Conservation (phyloP, 2,797 vertebrate genomes). For the Fistularia commersonii region DNA sequence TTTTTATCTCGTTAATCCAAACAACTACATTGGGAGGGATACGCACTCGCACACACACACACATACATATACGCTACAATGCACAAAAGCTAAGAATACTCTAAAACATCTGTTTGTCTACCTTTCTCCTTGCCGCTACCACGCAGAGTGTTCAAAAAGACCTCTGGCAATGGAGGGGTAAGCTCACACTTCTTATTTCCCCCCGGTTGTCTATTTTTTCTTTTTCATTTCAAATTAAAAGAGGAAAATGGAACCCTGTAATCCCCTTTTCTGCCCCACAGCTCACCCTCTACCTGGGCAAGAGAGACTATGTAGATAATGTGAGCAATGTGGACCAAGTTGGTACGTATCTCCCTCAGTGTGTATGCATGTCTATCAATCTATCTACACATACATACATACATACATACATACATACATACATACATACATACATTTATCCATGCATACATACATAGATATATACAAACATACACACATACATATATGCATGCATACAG, state of each 20-base stretch:
- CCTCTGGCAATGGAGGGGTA: slow-evolving; percentile 83
- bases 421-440: too few relatives aligned
- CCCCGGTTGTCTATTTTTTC: too few relatives aligned
- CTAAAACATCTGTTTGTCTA: slow-evolving; percentile 8
- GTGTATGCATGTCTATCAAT: too few relatives aligned
- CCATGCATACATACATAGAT: too few relatives aligned
- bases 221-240: neutral
- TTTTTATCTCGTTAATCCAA: slow-evolving; percentile 18
- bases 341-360: slow-evolving; percentile 68
- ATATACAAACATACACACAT: too few relatives aligned
- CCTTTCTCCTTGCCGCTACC: slow-evolving; percentile 6
- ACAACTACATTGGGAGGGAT: neutral
- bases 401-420: too few relatives aligned
- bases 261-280: slow-evolving; percentile 37
- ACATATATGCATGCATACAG: too few relatives aligned
- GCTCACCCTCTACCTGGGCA: slow-evolving; percentile 87
- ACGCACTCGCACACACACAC: neutral
- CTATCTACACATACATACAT: too few relatives aligned
- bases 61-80: too few relatives aligned
- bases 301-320: slow-evolving; percentile 88
- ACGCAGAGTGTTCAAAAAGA: slow-evolving; percentile 90
- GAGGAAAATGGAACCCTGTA: neutral
- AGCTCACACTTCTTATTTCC: slow-evolving; percentile 23
- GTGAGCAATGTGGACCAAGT: slow-evolving; percentile 77
- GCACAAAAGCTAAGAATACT: neutral